phyloP scores from a whole-genome alignment of 2,113 vertebrate genomes.

The Crotophaga sulcirostris region DNA sequence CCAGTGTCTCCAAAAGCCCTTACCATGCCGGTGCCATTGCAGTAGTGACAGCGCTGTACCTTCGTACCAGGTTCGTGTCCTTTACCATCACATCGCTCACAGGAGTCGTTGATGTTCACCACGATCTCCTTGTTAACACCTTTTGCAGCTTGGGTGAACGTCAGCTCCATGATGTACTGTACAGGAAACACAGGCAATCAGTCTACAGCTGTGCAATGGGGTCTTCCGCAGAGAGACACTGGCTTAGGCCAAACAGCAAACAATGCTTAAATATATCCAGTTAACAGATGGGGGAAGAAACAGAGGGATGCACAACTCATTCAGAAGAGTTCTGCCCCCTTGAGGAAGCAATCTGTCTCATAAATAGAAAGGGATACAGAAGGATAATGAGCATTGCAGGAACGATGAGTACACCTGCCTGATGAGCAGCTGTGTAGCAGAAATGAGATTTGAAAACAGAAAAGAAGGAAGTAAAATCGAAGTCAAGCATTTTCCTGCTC shows the following conservation, averaged over 20 bases:
- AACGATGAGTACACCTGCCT: not conserved
- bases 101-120: slow-evolving; percentile 84
- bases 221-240: not conserved
- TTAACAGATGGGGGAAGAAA: not conserved
- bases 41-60: slow-evolving; percentile 88
- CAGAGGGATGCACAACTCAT: not conserved
- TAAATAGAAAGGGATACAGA: not conserved
- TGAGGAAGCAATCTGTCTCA: not conserved
- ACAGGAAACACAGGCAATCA: not conserved
- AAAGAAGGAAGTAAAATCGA: not conserved
- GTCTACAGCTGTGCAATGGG: accelerated
- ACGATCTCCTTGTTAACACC: slow-evolving; percentile 95
- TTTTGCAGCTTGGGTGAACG: slow-evolving; percentile 94
- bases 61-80: slow-evolving; percentile 92
- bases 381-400: not conserved
- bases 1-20: not conserved
- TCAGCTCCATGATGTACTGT: slow-evolving; percentile 95
- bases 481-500: not conserved
- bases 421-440: not conserved
- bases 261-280: not conserved
- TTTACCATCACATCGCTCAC: slow-evolving; percentile 87
- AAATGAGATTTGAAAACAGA: not conserved
- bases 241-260: not conserved
- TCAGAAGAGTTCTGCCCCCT: not conserved
- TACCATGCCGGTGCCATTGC: slow-evolving; percentile 94